phyloP scores from a whole-genome alignment of 2,113 vertebrate species.

The Candoia aspera region DNA sequence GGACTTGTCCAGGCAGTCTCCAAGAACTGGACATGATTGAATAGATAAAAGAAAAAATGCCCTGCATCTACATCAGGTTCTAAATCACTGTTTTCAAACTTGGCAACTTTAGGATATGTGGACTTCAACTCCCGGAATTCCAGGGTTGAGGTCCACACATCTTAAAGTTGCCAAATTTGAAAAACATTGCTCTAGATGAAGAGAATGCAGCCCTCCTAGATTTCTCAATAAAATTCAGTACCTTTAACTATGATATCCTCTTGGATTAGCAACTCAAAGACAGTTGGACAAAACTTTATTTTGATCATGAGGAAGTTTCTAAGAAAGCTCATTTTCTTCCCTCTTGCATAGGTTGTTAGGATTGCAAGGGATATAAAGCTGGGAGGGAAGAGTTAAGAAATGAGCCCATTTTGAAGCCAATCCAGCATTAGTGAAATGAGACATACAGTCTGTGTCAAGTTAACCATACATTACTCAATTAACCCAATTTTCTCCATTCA shows the following conservation, averaged over 20 bases:
- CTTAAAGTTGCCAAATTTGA: neutral
- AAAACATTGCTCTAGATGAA: neutral
- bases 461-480: neutral
- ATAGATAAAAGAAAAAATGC: no score
- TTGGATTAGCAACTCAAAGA: neutral
- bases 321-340: neutral
- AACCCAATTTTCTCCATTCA: neutral
- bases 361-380: neutral
- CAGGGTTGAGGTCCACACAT: no score
- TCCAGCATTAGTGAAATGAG: neutral
- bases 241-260: neutral
- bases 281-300: neutral
- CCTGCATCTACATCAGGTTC: neutral
- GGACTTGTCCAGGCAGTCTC: no score
- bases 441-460: neutral
- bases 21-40: no score
- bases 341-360: neutral
- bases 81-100: neutral
- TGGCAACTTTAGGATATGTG: neutral
- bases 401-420: neutral
- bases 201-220: neutral
- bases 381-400: neutral
- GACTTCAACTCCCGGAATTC: neutral
- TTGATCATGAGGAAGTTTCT: neutral
- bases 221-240: neutral